Percentiles rank a stretch among this genome's conserved stretches.
Conservation (phyloP, 2,113 vertebrate species). For the Phyllostomus discolor region DNA sequence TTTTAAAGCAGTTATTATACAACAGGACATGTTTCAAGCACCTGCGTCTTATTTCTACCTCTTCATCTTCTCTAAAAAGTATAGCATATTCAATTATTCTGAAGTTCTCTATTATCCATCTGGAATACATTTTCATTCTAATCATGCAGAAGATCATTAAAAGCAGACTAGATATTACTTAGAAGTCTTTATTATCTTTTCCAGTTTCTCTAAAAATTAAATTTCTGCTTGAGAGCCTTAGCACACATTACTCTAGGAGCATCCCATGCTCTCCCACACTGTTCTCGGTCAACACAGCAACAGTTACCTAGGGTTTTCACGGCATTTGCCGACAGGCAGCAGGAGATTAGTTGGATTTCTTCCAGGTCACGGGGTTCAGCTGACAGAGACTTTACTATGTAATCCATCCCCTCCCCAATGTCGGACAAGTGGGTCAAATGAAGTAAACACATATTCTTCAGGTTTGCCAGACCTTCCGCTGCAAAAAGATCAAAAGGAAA, state of each 20-base stretch:
- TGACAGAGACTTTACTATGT: constrained; percentile 57
- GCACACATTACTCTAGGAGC: too few relatives aligned
- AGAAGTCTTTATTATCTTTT: not conserved
- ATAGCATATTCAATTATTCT: not conserved
- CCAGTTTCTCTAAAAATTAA: not conserved
- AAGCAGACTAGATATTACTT: not conserved
- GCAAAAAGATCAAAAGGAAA: constrained; percentile 9
- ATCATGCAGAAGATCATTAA: not conserved
- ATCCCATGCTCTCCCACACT: not conserved
- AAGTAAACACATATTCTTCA: constrained; percentile 59
- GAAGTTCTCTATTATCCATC: not conserved
- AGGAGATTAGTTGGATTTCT: constrained; percentile 65
- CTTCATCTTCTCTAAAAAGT: not conserved
- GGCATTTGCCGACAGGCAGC: constrained; percentile 43
- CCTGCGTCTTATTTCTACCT: not conserved
- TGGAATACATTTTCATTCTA: not conserved
- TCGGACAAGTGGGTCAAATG: constrained; percentile 52
- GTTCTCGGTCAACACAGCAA: not conserved
- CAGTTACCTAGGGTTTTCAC: constrained; percentile 68
- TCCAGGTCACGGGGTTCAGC: constrained; percentile 46
- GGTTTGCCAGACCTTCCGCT: constrained; percentile 55
- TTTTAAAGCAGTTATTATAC: not conserved
- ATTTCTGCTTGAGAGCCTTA: not conserved
- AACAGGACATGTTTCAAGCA: not conserved
- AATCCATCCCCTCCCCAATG: constrained; percentile 51